Percentiles rank a stretch among this genome's conserved stretches.
phyloP scores from a whole-genome alignment of 1,140 invertebrate species.

The Nautilus pompilius region DNA sequence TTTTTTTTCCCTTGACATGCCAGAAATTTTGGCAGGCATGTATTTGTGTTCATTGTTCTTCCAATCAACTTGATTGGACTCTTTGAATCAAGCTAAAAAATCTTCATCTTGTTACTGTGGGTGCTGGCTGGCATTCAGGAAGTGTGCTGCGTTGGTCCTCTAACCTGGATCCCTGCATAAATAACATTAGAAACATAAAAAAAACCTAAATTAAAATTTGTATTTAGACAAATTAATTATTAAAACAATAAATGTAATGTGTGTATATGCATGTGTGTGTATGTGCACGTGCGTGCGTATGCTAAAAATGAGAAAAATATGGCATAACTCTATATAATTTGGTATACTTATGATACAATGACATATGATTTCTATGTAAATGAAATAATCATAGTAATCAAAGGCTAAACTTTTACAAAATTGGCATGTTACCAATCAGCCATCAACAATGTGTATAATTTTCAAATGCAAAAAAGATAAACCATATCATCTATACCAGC shows the following conservation, averaged over 20 bases:
- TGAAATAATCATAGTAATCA: too few relatives aligned
- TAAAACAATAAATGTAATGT: too few relatives aligned
- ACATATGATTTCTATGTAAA: too few relatives aligned
- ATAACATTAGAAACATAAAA: slow-evolving; percentile 14
- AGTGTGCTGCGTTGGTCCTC: slow-evolving; percentile 78
- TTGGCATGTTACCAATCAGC: too few relatives aligned
- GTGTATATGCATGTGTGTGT: not conserved
- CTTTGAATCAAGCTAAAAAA: slow-evolving; percentile 91
- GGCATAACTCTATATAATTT: too few relatives aligned
- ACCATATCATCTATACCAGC: too few relatives aligned
- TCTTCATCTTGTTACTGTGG: slow-evolving; percentile 93
- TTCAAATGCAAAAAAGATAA: too few relatives aligned
- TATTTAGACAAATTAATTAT: not conserved
- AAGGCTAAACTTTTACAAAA: too few relatives aligned
- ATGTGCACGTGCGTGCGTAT: not conserved
- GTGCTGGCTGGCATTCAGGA: slow-evolving; percentile 50
- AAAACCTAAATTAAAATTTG: too few relatives aligned
- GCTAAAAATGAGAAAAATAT: too few relatives aligned
- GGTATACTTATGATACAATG: too few relatives aligned
- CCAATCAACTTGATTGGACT: slow-evolving; percentile 78
- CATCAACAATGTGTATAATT: too few relatives aligned
- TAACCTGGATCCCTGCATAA: slow-evolving; percentile 71
- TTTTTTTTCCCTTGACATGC: slow-evolving; percentile 27
- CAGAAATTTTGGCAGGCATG: slow-evolving; percentile 28
- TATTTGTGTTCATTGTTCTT: slow-evolving; percentile 52